Evolutionary conservation across 2,113 vertebrate genomes (phyloP).

Genomic region (Parus major): DNA sequence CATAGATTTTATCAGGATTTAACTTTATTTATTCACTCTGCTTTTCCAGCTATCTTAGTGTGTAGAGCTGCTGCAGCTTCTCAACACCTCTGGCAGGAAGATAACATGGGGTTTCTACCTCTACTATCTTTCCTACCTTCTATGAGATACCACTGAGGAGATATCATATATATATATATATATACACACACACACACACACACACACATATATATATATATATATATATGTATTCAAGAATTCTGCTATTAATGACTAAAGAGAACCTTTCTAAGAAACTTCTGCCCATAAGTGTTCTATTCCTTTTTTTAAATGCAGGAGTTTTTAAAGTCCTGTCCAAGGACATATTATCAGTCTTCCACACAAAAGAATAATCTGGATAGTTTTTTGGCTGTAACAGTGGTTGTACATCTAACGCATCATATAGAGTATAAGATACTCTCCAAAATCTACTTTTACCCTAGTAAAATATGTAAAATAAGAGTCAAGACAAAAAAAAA

Average conservation of each 20-base stretch:
- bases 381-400: not conserved
- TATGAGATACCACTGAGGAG: not conserved
- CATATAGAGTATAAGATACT: not conserved
- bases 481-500: not conserved
- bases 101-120: not conserved
- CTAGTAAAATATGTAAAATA: not conserved
- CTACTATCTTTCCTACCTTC: not conserved
- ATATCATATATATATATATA: not conserved
- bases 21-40: not conserved
- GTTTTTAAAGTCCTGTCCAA: not conserved
- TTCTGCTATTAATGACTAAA: not conserved
- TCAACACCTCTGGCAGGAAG: not conserved
- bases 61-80: not conserved
- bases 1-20: not conserved
- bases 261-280: not conserved
- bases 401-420: not conserved
- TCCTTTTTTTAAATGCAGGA: not conserved
- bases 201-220: no score
- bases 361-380: not conserved
- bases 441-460: not conserved
- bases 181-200: no score
- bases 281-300: not conserved
- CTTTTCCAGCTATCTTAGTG: not conserved
- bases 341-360: not conserved
- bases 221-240: not conserved